Evolutionary conservation across 2,113 vertebrate species (phyloP), one percentile per base, ranked within the genome.

Genomic region (Litocranius walleri): DNA sequence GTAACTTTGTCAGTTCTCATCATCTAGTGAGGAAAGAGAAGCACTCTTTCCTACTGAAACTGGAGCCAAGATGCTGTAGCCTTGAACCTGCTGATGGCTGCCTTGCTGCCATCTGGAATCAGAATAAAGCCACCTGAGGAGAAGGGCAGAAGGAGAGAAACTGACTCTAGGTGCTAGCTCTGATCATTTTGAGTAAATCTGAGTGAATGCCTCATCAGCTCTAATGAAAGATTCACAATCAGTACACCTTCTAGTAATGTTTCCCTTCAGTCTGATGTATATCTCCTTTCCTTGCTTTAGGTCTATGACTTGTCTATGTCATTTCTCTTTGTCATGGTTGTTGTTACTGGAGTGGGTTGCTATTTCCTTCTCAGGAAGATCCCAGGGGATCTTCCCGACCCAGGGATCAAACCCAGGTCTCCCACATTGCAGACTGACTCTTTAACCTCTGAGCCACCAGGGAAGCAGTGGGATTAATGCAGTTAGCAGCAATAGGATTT

Each of bases 301-400:
- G 43, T 84, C 78, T 62, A 27, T 48, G 50, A 56, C 78, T 97
- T 90, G 30, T 95, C 36, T 94, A 95, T 90, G 52, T 82, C 74
- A 95, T 50, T 94, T 82, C 57, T 90, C 45, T 95, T 77, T 77
- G 36, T 43, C 27, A 12, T 14, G 5, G 23, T 27, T 27, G 71
- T 43, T 77, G 36, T 7, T 43, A n/a, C n/a, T n/a, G n/a, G n/a
- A n/a, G n/a, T n/a, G n/a, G 29, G 29, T 33, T 62, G 29, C 61
- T 30, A 33, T 33, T 62, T 33, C 29, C 59, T 62, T 30, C 59
- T 62, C 57, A 59, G 57, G 23, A 59, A 27, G 57, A 59, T 59
- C 9, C 29, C 27, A 29, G 59, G 27, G 12, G 29, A 30, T 61
- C 59, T 30, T 61, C 59, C 27, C 0, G 27, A 61, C 27, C 61